A percentile compares a stretch with the other conserved stretches of the same genome.
Evolutionary conservation across 2,797 vertebrate species (phyloP).

Genomic region (Rousettus madagascariensis): DNA sequence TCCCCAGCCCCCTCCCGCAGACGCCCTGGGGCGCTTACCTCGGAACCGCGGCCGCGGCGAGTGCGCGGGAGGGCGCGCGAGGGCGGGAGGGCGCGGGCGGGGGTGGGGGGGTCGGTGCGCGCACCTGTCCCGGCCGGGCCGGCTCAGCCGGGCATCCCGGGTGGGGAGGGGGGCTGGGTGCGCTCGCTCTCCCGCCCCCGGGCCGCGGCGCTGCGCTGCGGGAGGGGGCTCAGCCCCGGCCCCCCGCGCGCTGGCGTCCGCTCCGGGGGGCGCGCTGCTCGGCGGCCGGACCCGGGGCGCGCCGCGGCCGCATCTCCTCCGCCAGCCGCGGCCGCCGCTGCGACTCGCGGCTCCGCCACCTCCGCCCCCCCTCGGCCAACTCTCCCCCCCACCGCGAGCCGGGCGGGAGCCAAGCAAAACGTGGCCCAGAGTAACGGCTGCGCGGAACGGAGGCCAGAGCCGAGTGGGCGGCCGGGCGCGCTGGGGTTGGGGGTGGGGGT

Average conservation of each 20-base stretch:
- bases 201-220: constrained; percentile 41
- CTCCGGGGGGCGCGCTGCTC: constrained; percentile 64
- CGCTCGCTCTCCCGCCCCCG: constrained; percentile 51
- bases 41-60: constrained; percentile 51
- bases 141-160: constrained; percentile 61
- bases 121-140: constrained; percentile 66
- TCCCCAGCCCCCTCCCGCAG: background rate
- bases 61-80: constrained; percentile 58
- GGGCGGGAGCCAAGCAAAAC: constrained; percentile 66
- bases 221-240: constrained; percentile 62
- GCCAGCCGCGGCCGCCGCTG: constrained; percentile 68
- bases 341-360: constrained; percentile 72
- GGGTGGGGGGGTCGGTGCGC: constrained; percentile 20
- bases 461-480: background rate
- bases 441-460: constrained; percentile 52
- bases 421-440: constrained; percentile 40
- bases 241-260: constrained; percentile 61
- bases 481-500: background rate
- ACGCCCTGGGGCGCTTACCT: constrained; percentile 67
- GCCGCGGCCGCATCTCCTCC: constrained; percentile 66
- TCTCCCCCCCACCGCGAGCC: background rate
- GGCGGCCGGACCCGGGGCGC: constrained; percentile 59
- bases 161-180: constrained; percentile 7
- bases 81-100: constrained; percentile 42
- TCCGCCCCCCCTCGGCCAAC: constrained; percentile 39